Evolutionary conservation across 2,797 vertebrate genomes (phyloP).

Genomic region (Sphaeramia orbicularis): DNA sequence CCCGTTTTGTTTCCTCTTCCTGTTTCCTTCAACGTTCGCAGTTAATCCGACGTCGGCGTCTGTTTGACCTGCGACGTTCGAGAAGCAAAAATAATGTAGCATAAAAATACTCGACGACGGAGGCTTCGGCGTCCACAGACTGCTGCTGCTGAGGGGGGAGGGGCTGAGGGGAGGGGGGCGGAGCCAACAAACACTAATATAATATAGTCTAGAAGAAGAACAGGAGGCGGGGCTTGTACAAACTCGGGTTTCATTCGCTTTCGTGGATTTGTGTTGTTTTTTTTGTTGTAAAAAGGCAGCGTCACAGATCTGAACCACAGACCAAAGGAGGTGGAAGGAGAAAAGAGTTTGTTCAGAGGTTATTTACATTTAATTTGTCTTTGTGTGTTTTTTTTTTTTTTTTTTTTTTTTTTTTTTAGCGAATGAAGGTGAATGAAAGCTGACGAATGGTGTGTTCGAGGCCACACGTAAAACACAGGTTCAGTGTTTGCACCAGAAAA

Average conservation of each 20-base stretch:
- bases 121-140: constrained; percentile 70
- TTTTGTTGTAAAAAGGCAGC: constrained; percentile 57
- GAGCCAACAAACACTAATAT: neutral
- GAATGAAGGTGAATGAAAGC: constrained; percentile 69
- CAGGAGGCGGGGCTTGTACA: constrained; percentile 59
- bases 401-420: constrained; percentile 16
- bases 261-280: constrained; percentile 25
- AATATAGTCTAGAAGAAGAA: constrained; percentile 21
- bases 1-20: constrained; percentile 55
- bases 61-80: constrained; percentile 54
- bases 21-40: constrained; percentile 58
- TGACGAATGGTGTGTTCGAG: constrained; percentile 82
- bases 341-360: constrained; percentile 53
- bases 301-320: constrained; percentile 83
- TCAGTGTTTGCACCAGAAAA: constrained; percentile 72
- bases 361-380: constrained; percentile 44
- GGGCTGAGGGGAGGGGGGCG: constrained; percentile 16
- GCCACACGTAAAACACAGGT: constrained; percentile 83
- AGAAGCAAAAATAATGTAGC: constrained; percentile 84
- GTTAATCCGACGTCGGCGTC: constrained; percentile 49
- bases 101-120: constrained; percentile 67
- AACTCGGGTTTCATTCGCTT: constrained; percentile 22
- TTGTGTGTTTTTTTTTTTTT: constrained; percentile 14
- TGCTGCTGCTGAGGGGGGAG: constrained; percentile 73
- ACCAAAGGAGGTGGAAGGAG: constrained; percentile 87